Percentiles rank a stretch among this genome's conserved stretches.
Conservation (phyloP, 2,113 vertebrate genomes). For the Corythornis madagascariensis region DNA sequence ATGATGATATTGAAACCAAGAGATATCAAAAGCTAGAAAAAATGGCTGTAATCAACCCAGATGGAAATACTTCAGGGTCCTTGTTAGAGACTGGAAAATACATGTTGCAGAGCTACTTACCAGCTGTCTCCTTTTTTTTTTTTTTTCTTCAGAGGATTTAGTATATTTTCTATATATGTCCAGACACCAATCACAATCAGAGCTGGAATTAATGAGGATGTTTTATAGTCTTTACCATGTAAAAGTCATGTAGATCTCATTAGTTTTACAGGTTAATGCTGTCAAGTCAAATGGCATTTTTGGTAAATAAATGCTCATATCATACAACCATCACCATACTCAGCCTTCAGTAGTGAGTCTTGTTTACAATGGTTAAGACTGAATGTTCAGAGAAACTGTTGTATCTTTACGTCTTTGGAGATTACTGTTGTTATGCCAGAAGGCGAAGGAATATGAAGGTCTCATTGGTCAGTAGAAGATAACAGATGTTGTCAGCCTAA, state of each 20-base stretch:
- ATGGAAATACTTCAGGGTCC: not conserved
- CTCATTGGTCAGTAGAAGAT: not conserved
- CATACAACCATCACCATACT: not conserved
- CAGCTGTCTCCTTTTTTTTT: not conserved
- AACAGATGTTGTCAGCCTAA: not conserved
- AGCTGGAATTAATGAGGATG: not conserved
- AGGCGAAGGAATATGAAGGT: not conserved
- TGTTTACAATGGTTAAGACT: not conserved
- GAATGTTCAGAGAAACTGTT: not conserved
- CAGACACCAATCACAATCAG: not conserved
- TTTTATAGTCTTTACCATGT: not conserved
- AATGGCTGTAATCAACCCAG: not conserved
- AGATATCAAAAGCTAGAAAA: not conserved
- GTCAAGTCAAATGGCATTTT: not conserved
- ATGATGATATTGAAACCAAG: not conserved
- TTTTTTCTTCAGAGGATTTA: not conserved
- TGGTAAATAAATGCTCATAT: not conserved
- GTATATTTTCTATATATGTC: not conserved
- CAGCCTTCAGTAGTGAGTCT: not conserved
- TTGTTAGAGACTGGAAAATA: not conserved
- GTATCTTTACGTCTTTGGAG: not conserved
- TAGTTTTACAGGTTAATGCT: not conserved
- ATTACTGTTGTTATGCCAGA: not conserved
- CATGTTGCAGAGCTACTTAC: not conserved
- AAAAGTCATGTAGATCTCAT: not conserved